Evolutionary conservation across 2,888 invertebrate genomes (phyloP).

Genomic region (Brenthis ino): DNA sequence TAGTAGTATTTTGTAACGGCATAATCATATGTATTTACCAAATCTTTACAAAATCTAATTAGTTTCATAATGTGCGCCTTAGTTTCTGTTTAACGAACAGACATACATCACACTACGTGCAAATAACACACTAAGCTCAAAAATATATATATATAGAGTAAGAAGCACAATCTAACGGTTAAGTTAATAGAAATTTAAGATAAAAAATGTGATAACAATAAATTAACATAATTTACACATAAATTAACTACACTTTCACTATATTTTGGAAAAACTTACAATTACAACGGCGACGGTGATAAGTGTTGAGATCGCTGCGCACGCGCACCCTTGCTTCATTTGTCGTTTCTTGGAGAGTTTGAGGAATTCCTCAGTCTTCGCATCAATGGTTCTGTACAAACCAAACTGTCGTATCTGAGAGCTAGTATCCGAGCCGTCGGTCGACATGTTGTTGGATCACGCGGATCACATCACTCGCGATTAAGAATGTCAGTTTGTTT

Average conservation of each 20-base stretch:
- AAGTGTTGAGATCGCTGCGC: conserved; percentile 71
- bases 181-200: conserved; percentile 14
- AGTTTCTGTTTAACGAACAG: too few species aligned
- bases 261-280: conserved; percentile 55
- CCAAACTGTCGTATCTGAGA: conserved; percentile 69
- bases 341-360: conserved; percentile 67
- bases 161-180: background rate
- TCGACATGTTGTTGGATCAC: conserved; percentile 57
- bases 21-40: too few species aligned
- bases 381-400: conserved; percentile 69
- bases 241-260: conserved; percentile 23
- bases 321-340: conserved; percentile 71
- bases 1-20: too few species aligned
- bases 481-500: conserved; percentile 39
- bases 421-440: conserved; percentile 59
- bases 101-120: background rate
- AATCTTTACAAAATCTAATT: too few species aligned
- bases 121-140: background rate
- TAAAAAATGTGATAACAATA: conserved; percentile 18
- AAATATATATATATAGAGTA: background rate
- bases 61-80: too few species aligned
- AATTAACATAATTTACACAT: conserved; percentile 23
- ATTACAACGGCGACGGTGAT: conserved; percentile 74
- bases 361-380: conserved; percentile 71
- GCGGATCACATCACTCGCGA: conserved; percentile 57